Evolutionary conservation across 2,113 vertebrate species (phyloP).

Genomic region (Odontophorus gujanensis): DNA sequence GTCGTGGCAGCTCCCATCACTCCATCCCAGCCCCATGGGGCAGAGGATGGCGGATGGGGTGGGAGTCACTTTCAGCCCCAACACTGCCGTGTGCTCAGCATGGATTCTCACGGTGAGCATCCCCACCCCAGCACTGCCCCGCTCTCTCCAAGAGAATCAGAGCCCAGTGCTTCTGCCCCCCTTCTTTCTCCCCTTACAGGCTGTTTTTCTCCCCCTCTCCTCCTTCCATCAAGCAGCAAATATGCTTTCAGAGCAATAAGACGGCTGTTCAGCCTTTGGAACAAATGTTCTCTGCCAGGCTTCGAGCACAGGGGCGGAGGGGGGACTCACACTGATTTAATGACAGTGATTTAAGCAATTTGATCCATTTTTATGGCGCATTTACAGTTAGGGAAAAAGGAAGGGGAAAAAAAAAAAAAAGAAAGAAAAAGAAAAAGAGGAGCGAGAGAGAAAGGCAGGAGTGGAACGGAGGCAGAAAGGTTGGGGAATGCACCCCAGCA

Average conservation of each 20-base stretch:
- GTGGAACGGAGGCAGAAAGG: slow-evolving; percentile 63
- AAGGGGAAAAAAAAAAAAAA: neutral
- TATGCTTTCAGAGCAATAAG: slow-evolving; percentile 74
- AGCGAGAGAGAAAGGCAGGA: slow-evolving; percentile 63
- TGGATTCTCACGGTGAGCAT: neutral
- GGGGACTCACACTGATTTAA: slow-evolving; percentile 75
- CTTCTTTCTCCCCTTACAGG: slow-evolving; percentile 49
- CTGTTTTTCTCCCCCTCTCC: slow-evolving; percentile 63
- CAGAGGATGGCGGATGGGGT: neutral
- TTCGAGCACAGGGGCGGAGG: slow-evolving; percentile 66
- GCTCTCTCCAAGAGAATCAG: neutral
- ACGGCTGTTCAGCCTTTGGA: slow-evolving; percentile 73
- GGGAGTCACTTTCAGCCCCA: neutral
- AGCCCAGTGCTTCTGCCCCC: slow-evolving; percentile 7
- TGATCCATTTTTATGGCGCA: slow-evolving; percentile 74
- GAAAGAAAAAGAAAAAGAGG: neutral
- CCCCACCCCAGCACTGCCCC: neutral
- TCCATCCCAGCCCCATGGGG: fast-evolving
- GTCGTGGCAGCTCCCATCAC: neutral
- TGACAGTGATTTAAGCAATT: slow-evolving; percentile 76
- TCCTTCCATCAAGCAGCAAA: slow-evolving; percentile 74
- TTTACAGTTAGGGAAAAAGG: slow-evolving; percentile 64
- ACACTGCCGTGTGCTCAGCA: neutral
- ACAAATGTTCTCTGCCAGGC: slow-evolving; percentile 73
- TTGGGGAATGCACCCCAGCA: slow-evolving; percentile 67